Evolutionary conservation across 2,888 invertebrate genomes (phyloP).

Genomic region (Lasioglossum lativentre): DNA sequence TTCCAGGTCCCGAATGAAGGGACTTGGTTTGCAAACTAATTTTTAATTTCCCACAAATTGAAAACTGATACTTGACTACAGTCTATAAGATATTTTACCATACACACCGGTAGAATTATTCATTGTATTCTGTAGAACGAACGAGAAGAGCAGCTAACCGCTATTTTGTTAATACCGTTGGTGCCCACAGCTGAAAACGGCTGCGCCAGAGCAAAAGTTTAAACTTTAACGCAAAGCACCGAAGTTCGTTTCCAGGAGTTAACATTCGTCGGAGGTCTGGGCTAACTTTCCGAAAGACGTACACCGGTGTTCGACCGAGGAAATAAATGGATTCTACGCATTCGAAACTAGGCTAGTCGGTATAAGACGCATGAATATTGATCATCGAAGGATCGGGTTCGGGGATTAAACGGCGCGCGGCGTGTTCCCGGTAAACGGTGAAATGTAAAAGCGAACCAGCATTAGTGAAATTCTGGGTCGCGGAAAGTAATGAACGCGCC

Average conservation of each 20-base stretch:
- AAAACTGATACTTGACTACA: not conserved
- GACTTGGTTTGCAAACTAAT: not conserved
- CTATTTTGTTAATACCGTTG: not conserved
- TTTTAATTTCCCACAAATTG: not conserved
- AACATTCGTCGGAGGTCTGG: not conserved
- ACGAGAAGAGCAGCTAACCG: not conserved
- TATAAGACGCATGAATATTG: not conserved
- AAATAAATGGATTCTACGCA: slow-evolving; percentile 2
- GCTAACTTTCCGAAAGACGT: not conserved
- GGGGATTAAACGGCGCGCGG: not conserved
- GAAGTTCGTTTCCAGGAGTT: not conserved
- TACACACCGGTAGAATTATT: not conserved
- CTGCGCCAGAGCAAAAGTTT: not conserved
- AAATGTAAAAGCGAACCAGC: not conserved
- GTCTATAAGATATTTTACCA: not conserved
- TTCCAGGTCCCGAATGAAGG: not conserved
- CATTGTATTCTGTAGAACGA: not conserved
- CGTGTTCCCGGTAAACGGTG: not conserved
- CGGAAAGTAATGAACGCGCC: not conserved
- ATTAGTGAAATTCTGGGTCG: not conserved
- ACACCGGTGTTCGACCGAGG: not conserved
- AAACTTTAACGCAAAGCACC: not conserved
- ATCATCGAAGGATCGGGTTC: not conserved
- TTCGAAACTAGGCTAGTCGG: not conserved
- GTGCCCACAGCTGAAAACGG: not conserved